Evolutionary conservation across 2,888 invertebrate genomes (phyloP).

Genomic region (Microplitis deprimator): DNA sequence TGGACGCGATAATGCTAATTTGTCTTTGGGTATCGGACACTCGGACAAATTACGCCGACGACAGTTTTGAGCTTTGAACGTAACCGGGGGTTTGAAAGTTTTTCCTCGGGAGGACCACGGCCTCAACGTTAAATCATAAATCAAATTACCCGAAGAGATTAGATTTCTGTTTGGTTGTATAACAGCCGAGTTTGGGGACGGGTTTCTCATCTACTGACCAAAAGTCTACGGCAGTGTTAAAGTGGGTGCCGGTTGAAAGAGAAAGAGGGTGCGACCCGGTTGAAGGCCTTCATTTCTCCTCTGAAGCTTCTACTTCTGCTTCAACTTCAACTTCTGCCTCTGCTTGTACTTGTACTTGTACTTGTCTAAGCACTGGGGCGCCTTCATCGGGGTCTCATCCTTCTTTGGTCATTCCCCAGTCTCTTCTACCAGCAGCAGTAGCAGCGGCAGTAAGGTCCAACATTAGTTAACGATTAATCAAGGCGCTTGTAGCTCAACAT

Average conservation of each 20-base stretch:
- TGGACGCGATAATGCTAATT: conserved; percentile 42
- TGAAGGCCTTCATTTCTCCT: conserved; percentile 34
- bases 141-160: conserved; percentile 69
- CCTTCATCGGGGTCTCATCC: conserved; percentile 50
- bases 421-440: conserved; percentile 47
- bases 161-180: conserved; percentile 67
- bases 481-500: conserved; percentile 72
- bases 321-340: too few relatives aligned
- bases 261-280: too few relatives aligned
- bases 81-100: conserved; percentile 44
- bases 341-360: not conserved
- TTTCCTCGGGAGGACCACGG: conserved; percentile 39
- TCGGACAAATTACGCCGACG: conserved; percentile 60
- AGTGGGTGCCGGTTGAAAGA: conserved; percentile 33
- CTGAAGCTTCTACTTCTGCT: too few relatives aligned
- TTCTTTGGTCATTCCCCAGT: conserved; percentile 46
- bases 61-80: conserved; percentile 50
- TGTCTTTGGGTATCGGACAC: conserved; percentile 55
- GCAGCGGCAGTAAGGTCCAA: conserved; percentile 69
- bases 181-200: conserved; percentile 46
- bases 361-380: conserved; percentile 37
- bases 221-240: not conserved
- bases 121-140: conserved; percentile 61
- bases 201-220: conserved; percentile 26
- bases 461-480: conserved; percentile 72